Base-by-base conservation (phyloP, 2,797 vertebrate species). In the Todus mexicanus region DNA sequence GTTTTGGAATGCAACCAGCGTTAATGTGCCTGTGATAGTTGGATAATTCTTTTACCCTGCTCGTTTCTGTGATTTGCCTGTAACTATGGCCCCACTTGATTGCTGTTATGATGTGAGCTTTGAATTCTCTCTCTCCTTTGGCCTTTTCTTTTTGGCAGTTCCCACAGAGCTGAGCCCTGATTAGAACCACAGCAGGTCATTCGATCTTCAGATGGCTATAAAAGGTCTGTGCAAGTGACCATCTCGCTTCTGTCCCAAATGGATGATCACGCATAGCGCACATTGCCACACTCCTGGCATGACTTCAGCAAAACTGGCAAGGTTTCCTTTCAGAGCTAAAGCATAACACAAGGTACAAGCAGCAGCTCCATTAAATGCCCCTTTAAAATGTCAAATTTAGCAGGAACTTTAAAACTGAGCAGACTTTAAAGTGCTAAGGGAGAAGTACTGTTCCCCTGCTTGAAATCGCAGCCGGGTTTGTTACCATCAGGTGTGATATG, bases 111-210 rank as follows among this genome's bases (percentile, higher is more conserved):
- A 94, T 94, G 92, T 93, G 93, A 92, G 79, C 91, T 93, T 94
- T 92, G 91, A 96, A 95, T 96, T 87, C 95, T 94, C 92, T 92
- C 94, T 96, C 92, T 95, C 92, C 91, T 96, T 92, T 96, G 96
- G 95, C 96, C 95, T 96, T 96, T 96, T 83, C 78, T 65, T 95
- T 85, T 95, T 94, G 93, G 96, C 95, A 96, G 93, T 91, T 95
- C 89, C 87, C 40, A 6, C 87, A 27, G 76, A 94, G 89, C 88
- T 76, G 96, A 96, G 89, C 94, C 86, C 89, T 95, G 93, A 96
- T 96, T 96, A 97, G 96, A 95, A 96, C 85, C 76, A 76, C 94
- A 96, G 95, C 73, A 94, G 91, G 95, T 94, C 91, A 97, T 93
- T 94, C 1, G 89, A 97, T 95, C 93, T 95, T 90, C 92, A 91